Evolutionary conservation across 2,797 vertebrate genomes (phyloP).

Genomic region (Lepilemur septentrionalis): DNA sequence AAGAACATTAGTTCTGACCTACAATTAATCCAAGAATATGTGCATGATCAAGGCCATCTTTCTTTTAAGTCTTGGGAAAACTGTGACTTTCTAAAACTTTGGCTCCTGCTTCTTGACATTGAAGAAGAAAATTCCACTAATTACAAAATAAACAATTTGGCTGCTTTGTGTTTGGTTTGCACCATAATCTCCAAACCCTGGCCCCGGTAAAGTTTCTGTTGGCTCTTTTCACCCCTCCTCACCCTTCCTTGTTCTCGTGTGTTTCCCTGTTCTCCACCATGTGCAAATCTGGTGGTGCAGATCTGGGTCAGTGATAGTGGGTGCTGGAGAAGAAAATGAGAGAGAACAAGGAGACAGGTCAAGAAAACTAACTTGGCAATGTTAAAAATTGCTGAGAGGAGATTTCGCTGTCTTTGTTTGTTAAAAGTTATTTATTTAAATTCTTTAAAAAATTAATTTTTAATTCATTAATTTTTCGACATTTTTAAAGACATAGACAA

Average conservation of each 20-base stretch:
- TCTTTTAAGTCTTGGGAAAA: slow-evolving; percentile 57
- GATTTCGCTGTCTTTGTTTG: not conserved
- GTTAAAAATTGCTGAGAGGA: slow-evolving; percentile 9
- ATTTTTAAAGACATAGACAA: not conserved
- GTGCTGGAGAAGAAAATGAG: slow-evolving; percentile 1
- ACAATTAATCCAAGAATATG: not conserved
- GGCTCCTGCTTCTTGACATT: not conserved
- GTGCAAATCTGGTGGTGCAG: slow-evolving; percentile 22
- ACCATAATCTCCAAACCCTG: slow-evolving; percentile 29
- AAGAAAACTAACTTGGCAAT: slow-evolving; percentile 1
- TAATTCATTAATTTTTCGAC: not conserved
- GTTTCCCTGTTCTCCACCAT: slow-evolving; percentile 20
- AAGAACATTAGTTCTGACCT: slow-evolving; percentile 28
- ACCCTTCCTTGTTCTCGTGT: not conserved
- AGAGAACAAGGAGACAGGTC: not conserved
- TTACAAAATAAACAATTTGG: slow-evolving; percentile 45
- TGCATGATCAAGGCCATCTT: slow-evolving; percentile 10
- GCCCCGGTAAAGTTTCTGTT: slow-evolving; percentile 48
- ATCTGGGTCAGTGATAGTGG: slow-evolving; percentile 44
- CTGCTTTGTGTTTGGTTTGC: slow-evolving; percentile 6
- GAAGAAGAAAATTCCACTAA: slow-evolving; percentile 59
- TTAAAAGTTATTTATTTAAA: not conserved
- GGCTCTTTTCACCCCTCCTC: slow-evolving; percentile 19
- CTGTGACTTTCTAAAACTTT: slow-evolving; percentile 45
- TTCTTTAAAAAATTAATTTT: not conserved